These are phyloP conservation scores for Platyrinchus mystaceus DNA, from an alignment of 2,797 vertebrate species.

Conservation along the genomic window DNA sequence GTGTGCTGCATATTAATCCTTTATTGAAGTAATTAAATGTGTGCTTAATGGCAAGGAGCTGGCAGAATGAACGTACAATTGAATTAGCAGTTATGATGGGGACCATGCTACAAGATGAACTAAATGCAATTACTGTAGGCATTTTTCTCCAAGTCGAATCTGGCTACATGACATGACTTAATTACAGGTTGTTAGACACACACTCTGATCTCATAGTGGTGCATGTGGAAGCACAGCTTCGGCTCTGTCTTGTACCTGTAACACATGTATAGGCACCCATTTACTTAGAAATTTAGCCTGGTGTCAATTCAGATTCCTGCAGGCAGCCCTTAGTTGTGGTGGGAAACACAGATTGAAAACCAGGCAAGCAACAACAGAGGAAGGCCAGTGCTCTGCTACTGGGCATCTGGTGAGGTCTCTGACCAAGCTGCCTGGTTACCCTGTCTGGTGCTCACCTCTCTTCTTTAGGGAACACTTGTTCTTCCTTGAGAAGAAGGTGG, in stretches of 20 bases:
- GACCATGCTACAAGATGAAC: slow-evolving; percentile 92
- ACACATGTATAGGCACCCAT: neutral
- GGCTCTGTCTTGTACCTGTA: neutral
- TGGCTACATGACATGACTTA: slow-evolving; percentile 89
- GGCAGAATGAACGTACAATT: slow-evolving; percentile 93
- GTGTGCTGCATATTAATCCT: slow-evolving; percentile 97
- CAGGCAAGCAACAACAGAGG: neutral
- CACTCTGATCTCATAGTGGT: slow-evolving; percentile 75
- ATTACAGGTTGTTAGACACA: slow-evolving; percentile 91
- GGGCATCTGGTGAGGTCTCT: neutral
- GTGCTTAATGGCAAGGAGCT: slow-evolving; percentile 93
- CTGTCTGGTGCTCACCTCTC: neutral
- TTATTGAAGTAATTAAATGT: slow-evolving; percentile 98
- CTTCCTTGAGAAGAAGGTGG: neutral
- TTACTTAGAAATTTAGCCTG: neutral
- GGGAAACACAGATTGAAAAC: neutral
- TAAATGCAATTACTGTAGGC: slow-evolving; percentile 93
- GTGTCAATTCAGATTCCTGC: neutral
- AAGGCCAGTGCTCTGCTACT: neutral
- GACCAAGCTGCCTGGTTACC: neutral
- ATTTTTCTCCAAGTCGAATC: slow-evolving; percentile 81
- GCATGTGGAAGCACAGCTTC: slow-evolving; percentile 62
- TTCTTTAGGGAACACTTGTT: neutral
- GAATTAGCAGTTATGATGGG: slow-evolving; percentile 97
- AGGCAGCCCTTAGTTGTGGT: neutral